Percentiles rank a stretch among this genome's conserved stretches.
Evolutionary conservation across 2,113 vertebrate species (phyloP).

Genomic region (Mastomys natalensis): DNA sequence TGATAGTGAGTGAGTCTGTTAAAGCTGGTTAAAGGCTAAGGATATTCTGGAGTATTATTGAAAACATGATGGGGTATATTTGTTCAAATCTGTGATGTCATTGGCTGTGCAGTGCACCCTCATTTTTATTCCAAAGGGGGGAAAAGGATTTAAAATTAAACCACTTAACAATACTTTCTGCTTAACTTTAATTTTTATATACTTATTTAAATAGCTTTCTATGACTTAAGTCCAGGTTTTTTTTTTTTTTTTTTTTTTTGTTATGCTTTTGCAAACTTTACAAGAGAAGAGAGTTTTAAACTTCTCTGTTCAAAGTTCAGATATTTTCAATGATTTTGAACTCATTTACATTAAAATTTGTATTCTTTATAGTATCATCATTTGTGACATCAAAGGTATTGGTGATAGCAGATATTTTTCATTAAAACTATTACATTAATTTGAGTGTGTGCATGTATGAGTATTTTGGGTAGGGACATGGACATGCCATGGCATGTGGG

Average conservation of each 20-base stretch:
- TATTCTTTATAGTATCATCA: background rate
- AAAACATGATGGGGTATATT: background rate
- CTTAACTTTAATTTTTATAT: conserved; percentile 20
- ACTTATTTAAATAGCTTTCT: background rate
- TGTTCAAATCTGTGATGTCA: conserved; percentile 5
- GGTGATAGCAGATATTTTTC: background rate
- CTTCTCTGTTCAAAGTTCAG: background rate
- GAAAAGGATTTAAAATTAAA: conserved; percentile 16
- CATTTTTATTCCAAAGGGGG: background rate
- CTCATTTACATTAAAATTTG: background rate
- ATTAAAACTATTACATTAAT: background rate
- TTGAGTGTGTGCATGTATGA: background rate
- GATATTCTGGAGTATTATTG: background rate
- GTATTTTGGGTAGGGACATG: background rate
- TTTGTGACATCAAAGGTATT: background rate
- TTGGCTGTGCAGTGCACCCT: background rate
- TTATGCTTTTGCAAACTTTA: background rate
- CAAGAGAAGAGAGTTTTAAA: background rate
- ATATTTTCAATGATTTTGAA: background rate
- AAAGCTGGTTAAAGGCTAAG: background rate
- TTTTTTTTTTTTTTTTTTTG: background rate
- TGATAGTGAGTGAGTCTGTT: background rate
- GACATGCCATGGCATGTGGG: too few species aligned
- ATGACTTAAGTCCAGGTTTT: background rate
- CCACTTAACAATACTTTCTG: background rate